Conservation (phyloP, 2,888 invertebrate species). For the Drosophila borealis region DNA sequence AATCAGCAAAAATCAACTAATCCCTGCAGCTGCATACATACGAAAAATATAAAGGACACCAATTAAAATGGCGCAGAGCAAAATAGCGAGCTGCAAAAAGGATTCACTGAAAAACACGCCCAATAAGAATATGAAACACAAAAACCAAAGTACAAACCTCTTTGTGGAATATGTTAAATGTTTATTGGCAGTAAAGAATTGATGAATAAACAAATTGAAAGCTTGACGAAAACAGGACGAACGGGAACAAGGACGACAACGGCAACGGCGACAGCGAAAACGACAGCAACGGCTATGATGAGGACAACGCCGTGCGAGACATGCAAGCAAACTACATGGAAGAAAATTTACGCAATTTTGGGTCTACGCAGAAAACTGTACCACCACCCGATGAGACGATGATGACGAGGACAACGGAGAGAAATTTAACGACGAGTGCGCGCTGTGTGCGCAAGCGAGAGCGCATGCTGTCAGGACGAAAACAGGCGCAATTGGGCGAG, state of each 20-base stretch:
- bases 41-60: slow-evolving; percentile 35
- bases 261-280: not conserved
- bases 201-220: slow-evolving; percentile 53
- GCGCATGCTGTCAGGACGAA: slow-evolving; percentile 34
- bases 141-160: slow-evolving; percentile 49
- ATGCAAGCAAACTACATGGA: slow-evolving; percentile 71
- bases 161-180: slow-evolving; percentile 11
- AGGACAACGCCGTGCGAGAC: slow-evolving; percentile 71
- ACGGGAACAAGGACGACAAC: slow-evolving; percentile 36
- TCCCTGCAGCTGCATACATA: slow-evolving; percentile 31
- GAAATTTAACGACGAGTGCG: slow-evolving; percentile 65
- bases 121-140: slow-evolving; percentile 43
- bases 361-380: slow-evolving; percentile 80
- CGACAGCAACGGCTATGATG: slow-evolving; percentile 19
- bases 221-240: slow-evolving; percentile 37
- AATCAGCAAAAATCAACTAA: slow-evolving; percentile 13
- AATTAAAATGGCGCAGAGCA: slow-evolving; percentile 55
- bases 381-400: slow-evolving; percentile 62
- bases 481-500: slow-evolving; percentile 48
- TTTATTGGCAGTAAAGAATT: slow-evolving; percentile 34
- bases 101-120: slow-evolving; percentile 33
- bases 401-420: slow-evolving; percentile 33
- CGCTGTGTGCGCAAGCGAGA: slow-evolving; percentile 51
- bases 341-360: slow-evolving; percentile 80
- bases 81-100: slow-evolving; percentile 16